phyloP scores from a whole-genome alignment of 37 sponge, comb jelly and placozoan species.

The Eunapius fragilis region DNA sequence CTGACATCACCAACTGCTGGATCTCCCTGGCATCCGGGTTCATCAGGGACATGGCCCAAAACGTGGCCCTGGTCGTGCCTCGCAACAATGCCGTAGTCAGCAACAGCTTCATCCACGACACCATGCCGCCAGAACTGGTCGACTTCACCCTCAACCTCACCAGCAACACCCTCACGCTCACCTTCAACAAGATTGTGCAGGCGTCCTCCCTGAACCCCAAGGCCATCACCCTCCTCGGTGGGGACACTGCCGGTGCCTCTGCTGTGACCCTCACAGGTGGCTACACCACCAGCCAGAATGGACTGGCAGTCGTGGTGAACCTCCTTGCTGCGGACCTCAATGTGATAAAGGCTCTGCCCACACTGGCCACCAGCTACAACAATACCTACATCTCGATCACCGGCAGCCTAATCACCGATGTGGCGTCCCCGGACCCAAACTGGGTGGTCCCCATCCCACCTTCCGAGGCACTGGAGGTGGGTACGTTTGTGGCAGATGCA shows the following conservation, averaged over 20 bases:
- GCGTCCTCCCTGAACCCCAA: conserved; percentile 61
- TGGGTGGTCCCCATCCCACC: conserved; percentile 28
- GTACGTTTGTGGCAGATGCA: conserved; percentile 37
- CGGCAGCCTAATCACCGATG: conserved; percentile 62
- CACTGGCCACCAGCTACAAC: conserved; percentile 52
- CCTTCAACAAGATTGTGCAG: conserved; percentile 81
- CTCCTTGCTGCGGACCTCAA: conserved; percentile 72
- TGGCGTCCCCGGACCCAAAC: conserved; percentile 52
- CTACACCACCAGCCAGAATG: conserved; percentile 52
- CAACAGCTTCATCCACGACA: conserved; percentile 64
- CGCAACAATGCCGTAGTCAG: conserved; percentile 43
- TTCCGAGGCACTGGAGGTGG: conserved; percentile 38
- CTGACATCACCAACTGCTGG: conserved; percentile 89
- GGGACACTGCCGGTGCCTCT: conserved; percentile 26
- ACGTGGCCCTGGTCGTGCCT: conserved; percentile 58
- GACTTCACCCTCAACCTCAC: conserved; percentile 69
- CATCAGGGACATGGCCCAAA: conserved; percentile 71
- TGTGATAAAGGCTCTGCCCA: conserved; percentile 48
- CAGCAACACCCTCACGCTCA: conserved; percentile 65
- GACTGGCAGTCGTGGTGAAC: conserved; percentile 49
- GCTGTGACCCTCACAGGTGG: conserved; percentile 66
- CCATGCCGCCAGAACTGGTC: conserved; percentile 55
- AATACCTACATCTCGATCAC: conserved; percentile 79
- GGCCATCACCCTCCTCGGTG: conserved; percentile 57
- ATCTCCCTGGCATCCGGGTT: conserved; percentile 66